phyloP scores from a whole-genome alignment of 1,140 invertebrate genomes.

The Pomacea maculata region DNA sequence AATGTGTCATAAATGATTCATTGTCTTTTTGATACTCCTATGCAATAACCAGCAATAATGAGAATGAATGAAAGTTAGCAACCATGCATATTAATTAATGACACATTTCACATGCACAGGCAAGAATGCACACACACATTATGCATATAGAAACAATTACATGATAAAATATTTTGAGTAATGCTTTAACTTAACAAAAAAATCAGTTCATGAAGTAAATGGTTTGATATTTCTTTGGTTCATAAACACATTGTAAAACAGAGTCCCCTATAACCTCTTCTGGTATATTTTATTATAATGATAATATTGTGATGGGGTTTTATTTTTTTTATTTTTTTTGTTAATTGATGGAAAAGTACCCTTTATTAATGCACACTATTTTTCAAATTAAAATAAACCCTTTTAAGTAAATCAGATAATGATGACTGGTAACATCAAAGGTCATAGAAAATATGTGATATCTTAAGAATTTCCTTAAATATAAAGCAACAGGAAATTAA shows the following conservation, averaged over 20 bases:
- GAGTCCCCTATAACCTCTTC: background rate
- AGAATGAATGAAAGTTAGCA: background rate
- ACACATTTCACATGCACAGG: background rate
- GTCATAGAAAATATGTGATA: too few species aligned
- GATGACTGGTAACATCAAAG: too few species aligned
- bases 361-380: background rate
- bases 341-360: background rate
- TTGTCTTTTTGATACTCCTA: background rate
- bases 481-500: too few species aligned
- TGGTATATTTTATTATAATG: background rate
- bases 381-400: background rate
- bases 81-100: background rate
- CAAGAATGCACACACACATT: background rate
- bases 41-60: background rate
- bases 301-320: background rate
- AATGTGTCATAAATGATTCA: background rate
- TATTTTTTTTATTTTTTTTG: background rate
- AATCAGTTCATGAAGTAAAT: too few species aligned
- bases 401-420: background rate
- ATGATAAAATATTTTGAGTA: background rate
- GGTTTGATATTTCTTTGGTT: too few species aligned
- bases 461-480: too few species aligned
- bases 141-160: background rate
- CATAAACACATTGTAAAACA: too few species aligned
- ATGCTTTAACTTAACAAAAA: too few species aligned